phyloP scores from a whole-genome alignment of 2,888 invertebrate genomes.

The Acleris laterana region DNA sequence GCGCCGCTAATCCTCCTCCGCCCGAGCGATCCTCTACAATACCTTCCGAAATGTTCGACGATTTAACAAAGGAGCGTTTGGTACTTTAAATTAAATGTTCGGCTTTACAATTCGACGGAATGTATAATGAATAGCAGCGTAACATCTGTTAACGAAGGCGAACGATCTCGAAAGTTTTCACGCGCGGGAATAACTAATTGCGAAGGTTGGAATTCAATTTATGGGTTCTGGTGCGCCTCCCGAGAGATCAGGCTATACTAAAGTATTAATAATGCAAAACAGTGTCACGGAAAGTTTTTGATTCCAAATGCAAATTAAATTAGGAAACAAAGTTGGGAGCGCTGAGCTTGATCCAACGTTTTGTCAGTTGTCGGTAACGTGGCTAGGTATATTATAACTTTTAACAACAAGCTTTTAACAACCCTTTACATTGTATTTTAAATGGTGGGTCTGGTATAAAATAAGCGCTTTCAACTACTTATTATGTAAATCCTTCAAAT shows the following conservation, averaged over 20 bases:
- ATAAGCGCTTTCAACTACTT: not conserved
- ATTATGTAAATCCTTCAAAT: conserved; percentile 2
- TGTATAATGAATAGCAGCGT: conserved; percentile 85
- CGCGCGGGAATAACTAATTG: conserved; percentile 85
- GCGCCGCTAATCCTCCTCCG: conserved; percentile 65
- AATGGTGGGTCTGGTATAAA: not conserved
- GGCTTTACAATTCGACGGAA: conserved; percentile 83
- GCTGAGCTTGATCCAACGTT: conserved; percentile 66
- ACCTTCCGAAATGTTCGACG: conserved; percentile 67
- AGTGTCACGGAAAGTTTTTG: conserved; percentile 84
- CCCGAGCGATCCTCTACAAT: conserved; percentile 68
- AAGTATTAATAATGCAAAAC: conserved; percentile 85
- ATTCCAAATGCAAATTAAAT: conserved; percentile 83
- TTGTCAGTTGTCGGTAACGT: conserved; percentile 60
- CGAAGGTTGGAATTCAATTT: conserved; percentile 84
- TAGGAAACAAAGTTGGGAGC: conserved; percentile 80
- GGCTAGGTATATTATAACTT: conserved; percentile 53
- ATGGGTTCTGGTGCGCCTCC: conserved; percentile 82
- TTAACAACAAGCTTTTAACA: conserved; percentile 60
- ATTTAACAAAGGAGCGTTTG: conserved; percentile 79
- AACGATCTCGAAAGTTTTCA: conserved; percentile 85
- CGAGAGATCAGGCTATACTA: conserved; percentile 79
- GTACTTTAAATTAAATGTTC: conserved; percentile 84
- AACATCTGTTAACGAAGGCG: conserved; percentile 85
- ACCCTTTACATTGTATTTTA: conserved; percentile 42